Evolutionary conservation across 2,797 vertebrate species (phyloP), one percentile per base, ranked within the genome.

Genomic region (Gambelia wislizenii): DNA sequence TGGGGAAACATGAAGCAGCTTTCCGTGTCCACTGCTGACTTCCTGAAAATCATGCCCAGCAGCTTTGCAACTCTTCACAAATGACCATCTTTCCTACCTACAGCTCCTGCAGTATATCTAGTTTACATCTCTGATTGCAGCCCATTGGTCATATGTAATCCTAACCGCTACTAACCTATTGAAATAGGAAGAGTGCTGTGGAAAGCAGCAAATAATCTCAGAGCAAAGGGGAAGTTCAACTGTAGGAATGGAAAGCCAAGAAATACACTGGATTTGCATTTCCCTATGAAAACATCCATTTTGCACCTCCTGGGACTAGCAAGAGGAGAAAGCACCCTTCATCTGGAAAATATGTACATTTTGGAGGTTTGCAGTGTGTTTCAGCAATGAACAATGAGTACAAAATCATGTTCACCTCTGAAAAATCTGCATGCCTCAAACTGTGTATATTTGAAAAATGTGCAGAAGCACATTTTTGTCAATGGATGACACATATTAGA

Each of bases 111-210:
- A 16, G 14, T 47, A 67, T 49, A 27, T 69, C 33, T 39, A 9
- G n/a, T 74, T 33, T 47, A 25, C 7, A 36, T 12, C 77, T 16
- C 25, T 42, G 49, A 33, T 18, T n/a, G 30, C 49, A 16, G 77
- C 16, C 33, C 14, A 20, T 83, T 47, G 82, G 33, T 83, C 61
- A 69, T 47, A 69, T 69, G 25, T n/a, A 69, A 39, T 6, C 54
- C 20, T 82, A 44, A 61, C 42, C 25, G 7, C 25, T 59, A 27
- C 25, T 27, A 36, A n/a, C n/a, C 80, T 83, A 27, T 44, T 47
- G 44, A 77, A 72, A 80, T 22, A 70, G 47, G 47, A 33, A 82
- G 9, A 42, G 42, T 25, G 14, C 16, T 92, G 49, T 86, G 90
- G 61, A n/a, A 91, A 85, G 0, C 33, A 14, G 10, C 70, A 4